These are phyloP conservation scores for Lycophotia porphyrea DNA, from an alignment of 2,888 invertebrate species.

Conservation along the genomic window DNA sequence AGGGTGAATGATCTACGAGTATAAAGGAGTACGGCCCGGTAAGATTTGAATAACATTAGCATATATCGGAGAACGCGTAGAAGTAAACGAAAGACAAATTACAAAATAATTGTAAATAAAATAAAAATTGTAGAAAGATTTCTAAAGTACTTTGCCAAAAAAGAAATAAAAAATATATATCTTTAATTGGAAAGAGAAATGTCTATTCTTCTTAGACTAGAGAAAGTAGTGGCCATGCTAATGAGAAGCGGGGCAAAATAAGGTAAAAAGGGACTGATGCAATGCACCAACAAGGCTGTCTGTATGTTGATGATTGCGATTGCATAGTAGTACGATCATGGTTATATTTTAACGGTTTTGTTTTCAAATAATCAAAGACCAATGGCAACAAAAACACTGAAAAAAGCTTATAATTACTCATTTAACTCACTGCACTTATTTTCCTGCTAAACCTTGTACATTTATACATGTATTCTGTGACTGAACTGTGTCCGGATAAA, in stretches of 20 bases:
- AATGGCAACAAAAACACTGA: not conserved
- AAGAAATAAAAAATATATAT: not conserved
- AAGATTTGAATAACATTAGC: no score
- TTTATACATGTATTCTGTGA: no score
- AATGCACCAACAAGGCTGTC: not conserved
- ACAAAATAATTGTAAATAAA: no score
- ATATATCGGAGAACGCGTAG: no score
- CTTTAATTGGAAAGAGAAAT: not conserved
- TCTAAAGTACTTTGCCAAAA: not conserved
- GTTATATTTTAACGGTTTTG: not conserved
- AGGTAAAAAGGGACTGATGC: not conserved
- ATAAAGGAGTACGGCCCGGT: no score
- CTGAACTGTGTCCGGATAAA: no score
- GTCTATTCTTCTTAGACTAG: not conserved
- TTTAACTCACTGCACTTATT: no score
- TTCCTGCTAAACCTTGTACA: no score
- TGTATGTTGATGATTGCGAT: not conserved
- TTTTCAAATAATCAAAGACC: not conserved
- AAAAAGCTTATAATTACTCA: not conserved
- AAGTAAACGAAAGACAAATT: no score
- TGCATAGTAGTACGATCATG: not conserved
- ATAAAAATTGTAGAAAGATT: not conserved
- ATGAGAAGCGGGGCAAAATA: not conserved
- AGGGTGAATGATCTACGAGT: not conserved
- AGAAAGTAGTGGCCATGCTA: not conserved